phyloP scores from a whole-genome alignment of 2,888 invertebrate genomes.

The Leptinotarsa rubiginosa region DNA sequence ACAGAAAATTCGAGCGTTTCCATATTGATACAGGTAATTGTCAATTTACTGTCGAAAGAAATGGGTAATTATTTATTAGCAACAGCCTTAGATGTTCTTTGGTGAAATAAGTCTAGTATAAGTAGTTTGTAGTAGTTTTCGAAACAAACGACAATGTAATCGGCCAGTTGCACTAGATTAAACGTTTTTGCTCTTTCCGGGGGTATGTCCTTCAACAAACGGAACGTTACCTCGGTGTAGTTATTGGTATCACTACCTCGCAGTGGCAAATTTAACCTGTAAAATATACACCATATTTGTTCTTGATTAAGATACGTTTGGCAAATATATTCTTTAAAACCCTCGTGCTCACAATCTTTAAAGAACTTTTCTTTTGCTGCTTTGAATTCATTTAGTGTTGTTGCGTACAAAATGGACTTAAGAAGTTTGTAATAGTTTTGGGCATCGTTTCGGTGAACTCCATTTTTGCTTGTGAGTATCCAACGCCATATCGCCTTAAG shows the following conservation, averaged over 20 bases:
- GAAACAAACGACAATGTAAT: too few relatives aligned
- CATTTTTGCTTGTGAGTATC: slow-evolving; percentile 36
- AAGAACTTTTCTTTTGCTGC: neutral
- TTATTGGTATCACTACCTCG: slow-evolving; percentile 30
- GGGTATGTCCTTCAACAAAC: slow-evolving; percentile 21
- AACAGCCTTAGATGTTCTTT: too few relatives aligned
- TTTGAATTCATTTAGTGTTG: neutral
- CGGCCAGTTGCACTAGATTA: too few relatives aligned
- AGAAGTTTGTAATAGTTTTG: slow-evolving; percentile 28
- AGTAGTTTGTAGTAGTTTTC: too few relatives aligned
- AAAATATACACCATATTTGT: slow-evolving; percentile 23
- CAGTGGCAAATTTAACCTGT: slow-evolving; percentile 17
- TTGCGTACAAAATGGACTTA: slow-evolving; percentile 19
- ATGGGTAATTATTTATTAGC: too few relatives aligned
- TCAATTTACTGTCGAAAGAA: too few relatives aligned
- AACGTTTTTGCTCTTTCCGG: too few relatives aligned
- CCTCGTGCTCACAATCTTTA: slow-evolving; percentile 8
- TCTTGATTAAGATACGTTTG: neutral
- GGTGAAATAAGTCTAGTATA: too few relatives aligned
- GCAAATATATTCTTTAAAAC: slow-evolving; percentile 6
- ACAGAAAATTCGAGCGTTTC: too few relatives aligned
- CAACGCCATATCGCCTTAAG: slow-evolving; percentile 42
- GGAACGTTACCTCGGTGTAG: slow-evolving; percentile 26
- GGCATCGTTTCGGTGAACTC: slow-evolving; percentile 16
- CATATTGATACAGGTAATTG: too few relatives aligned